Base-by-base conservation (phyloP, 2,113 vertebrate species). In the Poeciliopsis retropinna region DNA sequence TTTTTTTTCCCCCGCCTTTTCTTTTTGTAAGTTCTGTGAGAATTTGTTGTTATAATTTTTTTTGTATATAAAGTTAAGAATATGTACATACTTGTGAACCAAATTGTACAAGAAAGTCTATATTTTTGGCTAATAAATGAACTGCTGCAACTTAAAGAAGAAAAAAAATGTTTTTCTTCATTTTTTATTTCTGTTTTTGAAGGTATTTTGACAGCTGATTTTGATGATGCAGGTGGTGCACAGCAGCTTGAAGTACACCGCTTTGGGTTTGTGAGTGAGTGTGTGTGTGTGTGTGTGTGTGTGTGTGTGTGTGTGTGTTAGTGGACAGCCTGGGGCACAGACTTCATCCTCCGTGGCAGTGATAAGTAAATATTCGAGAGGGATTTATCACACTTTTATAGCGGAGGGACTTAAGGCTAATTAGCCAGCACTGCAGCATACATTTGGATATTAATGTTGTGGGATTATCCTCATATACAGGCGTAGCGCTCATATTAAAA, bases 121-220 rank as follows among this genome's bases (percentile, higher is more conserved):
- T 99, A 99, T 99, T 99, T 67, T 99, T 99, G 97, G 96, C 97
- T 98, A 99, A 99, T 99, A 99, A 99, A 99, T 96, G 96, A 99
- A 97, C 95, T 96, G 95, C 96, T 97, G 95, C 96, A 97, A 97
- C 96, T 97, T 97, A 95, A 88, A 68, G 47, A 72, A 60, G 28
- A 30, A 44, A 3, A 60, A 31, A 17, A 13, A 64, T 14, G 77
- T 62, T 67, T 41, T 41, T 67, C 54, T 86, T 88, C 28, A 17
- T 44, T 64, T 29, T 37, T 37, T 30, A 2, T 11, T 30, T 47
- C 27, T 1, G 10, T 31, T 90, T 90, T 29, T 62, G 72, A 25
- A 75, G 51, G 28, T 67, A 70, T 82, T 85, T 81, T 87, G 75
- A 80, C 71, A 84, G 81, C 73, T 88, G 78, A 76, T 85, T 77